A percentile compares a stretch with the other conserved stretches of the same genome.
Conservation (phyloP, 2,888 invertebrate species). For the Polymixis flavicincta region DNA sequence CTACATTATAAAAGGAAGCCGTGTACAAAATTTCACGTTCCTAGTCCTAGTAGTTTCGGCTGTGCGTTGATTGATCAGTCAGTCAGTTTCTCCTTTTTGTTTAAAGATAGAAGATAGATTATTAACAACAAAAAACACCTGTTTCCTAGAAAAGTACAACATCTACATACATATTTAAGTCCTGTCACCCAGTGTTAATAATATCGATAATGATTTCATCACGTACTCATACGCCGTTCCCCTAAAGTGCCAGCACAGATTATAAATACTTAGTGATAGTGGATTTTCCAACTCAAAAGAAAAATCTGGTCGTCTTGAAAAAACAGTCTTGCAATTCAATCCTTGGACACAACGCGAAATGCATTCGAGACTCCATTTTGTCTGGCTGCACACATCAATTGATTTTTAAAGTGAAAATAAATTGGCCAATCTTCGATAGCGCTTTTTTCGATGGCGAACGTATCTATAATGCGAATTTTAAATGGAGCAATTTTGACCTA, state of each 20-base stretch:
- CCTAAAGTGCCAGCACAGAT: conserved; percentile 8
- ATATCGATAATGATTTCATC: background rate
- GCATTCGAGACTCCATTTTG: conserved; percentile 62
- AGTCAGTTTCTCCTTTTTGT: no score
- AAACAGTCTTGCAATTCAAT: conserved; percentile 60
- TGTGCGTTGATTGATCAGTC: no score
- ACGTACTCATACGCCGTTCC: conserved; percentile 1
- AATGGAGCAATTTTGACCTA: conserved; percentile 26
- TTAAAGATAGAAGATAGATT: no score
- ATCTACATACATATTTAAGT: no score
- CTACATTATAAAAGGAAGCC: no score
- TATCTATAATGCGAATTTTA: conserved; percentile 41
- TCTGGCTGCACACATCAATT: conserved; percentile 63
- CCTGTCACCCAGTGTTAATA: no score
- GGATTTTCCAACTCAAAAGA: conserved; percentile 36
- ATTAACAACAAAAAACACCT: no score
- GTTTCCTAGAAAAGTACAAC: no score
- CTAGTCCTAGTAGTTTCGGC: no score
- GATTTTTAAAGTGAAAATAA: conserved; percentile 66
- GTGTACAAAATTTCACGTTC: no score
- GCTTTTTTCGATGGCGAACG: conserved; percentile 47
- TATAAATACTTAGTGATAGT: conserved; percentile 35
- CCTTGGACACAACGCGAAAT: conserved; percentile 55
- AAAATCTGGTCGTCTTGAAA: conserved; percentile 47
- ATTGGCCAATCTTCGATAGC: conserved; percentile 60